Base-by-base conservation (phyloP, 2,113 vertebrate genomes). In the Chaenogobius annularis region DNA sequence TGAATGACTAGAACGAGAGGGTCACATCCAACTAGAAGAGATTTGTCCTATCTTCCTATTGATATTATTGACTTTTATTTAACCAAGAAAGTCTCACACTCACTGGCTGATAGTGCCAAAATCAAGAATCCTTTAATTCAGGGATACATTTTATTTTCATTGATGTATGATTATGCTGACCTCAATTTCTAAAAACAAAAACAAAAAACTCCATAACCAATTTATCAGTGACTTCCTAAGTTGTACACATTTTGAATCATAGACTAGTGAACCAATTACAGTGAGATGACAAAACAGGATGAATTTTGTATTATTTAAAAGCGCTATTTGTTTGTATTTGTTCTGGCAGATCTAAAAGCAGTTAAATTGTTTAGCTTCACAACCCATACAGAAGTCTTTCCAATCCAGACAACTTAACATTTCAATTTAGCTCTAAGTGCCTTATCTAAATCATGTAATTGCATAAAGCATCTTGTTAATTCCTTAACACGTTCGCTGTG, bases 381-480 rank as follows among this genome's bases (percentile, higher is more conserved):
- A 63, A 20, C 61, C 61, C 17, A 43, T 43, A 43, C 14, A 62
- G 37, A 40, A n/a, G 17, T 43, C 35, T 67, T 61, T 63, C 20
- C n/a, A 54, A 52, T 56, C 20, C 19, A 35, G 58, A 61, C 26
- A 62, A 17, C 35, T 9, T 19, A 31, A 74, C 20, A 14, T 6
- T 14, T 54, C 37, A 69, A 8, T 17, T 62, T 68, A 40, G 58
- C 23, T 55, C 22, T 61, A 9, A 76, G 66, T 69, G 66, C 40
- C 7, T 46, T 14, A n/a, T 52, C 5, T 10, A 20, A 58, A 68
- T 58, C 20, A 70, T 46, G 46, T 48, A 17, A 59, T 58, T 67
- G n/a, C 52, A 75, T 69, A 69, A 55, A 77, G 26, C 9, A 74
- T 55, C 44, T 74, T 59, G 72, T 79, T 73, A 69, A 75, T 74